A percentile compares a stretch with the other conserved stretches of the same genome.
These are phyloP conservation scores for Rana temporaria DNA, from an alignment of 2,113 vertebrate genomes.

Conservation along the genomic window DNA sequence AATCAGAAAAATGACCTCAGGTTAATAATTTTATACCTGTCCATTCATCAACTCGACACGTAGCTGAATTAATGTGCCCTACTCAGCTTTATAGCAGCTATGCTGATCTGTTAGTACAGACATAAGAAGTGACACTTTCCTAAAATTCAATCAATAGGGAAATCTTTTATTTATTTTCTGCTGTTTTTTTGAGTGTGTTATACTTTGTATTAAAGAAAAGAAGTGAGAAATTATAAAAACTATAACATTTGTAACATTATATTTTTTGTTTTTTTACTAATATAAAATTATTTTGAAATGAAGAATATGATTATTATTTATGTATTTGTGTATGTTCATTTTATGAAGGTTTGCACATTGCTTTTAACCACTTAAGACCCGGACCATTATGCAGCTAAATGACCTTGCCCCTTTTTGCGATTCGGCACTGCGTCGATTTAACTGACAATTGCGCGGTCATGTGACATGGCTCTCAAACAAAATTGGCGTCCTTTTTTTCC, in stretches of 20 bases:
- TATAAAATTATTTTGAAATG: background rate
- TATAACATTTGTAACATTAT: too few species aligned
- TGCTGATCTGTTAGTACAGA: background rate
- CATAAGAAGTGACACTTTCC: constrained; percentile 24
- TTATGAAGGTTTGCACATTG: too few species aligned
- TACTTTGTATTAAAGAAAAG: background rate
- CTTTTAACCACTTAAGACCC: too few species aligned
- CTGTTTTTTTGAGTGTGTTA: background rate
- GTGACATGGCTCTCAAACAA: too few species aligned
- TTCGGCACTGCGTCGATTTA: too few species aligned
- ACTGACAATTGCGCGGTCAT: too few species aligned
- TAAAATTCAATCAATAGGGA: constrained; percentile 63
- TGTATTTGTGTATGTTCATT: background rate
- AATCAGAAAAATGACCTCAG: constrained; percentile 64
- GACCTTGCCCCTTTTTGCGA: too few species aligned
- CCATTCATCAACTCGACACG: constrained; percentile 70
- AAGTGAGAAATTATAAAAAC: background rate
- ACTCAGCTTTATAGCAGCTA: constrained; percentile 20
- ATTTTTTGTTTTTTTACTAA: background rate
- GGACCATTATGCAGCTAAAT: too few species aligned
- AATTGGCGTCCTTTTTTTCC: too few species aligned
- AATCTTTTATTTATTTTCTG: constrained; percentile 14
- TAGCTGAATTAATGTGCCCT: constrained; percentile 61
- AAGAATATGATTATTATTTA: background rate
- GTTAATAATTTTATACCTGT: constrained; percentile 65